These are phyloP conservation scores for Dorcus hopei DNA, from an alignment of 2,888 invertebrate species.

Conservation along the genomic window DNA sequence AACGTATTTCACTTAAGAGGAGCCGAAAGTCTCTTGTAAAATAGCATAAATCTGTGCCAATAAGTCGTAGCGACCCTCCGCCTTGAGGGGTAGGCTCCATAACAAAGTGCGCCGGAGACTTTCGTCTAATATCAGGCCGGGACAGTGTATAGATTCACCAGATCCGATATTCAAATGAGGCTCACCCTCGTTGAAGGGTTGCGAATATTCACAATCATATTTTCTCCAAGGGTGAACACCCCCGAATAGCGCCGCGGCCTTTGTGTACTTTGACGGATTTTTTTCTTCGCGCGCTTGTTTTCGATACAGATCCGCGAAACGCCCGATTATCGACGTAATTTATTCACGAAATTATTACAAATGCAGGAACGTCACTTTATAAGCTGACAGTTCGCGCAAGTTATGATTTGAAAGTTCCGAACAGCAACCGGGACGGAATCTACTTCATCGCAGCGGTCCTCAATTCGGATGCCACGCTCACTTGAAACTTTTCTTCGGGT, in stretches of 20 bases:
- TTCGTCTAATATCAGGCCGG: conserved; percentile 3
- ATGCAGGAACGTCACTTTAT: conserved; percentile 29
- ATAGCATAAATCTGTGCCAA: neutral
- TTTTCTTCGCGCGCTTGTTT: conserved; percentile 31
- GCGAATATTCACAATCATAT: conserved; percentile 45
- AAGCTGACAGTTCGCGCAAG: conserved; percentile 24
- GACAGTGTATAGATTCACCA: conserved; percentile 24
- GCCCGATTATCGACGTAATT: conserved; percentile 28
- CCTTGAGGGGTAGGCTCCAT: neutral
- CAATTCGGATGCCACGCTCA: conserved; percentile 10
- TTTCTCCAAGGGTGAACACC: conserved; percentile 46
- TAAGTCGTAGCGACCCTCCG: neutral
- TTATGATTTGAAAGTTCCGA: conserved; percentile 26
- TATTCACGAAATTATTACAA: conserved; percentile 28
- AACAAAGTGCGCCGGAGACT: conserved; percentile 6
- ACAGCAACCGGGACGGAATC: conserved; percentile 18
- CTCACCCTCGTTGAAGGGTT: conserved; percentile 43
- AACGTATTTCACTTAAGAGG: too few relatives aligned
- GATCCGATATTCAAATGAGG: conserved; percentile 44
- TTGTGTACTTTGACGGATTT: conserved; percentile 37
- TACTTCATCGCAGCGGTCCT: conserved; percentile 17
- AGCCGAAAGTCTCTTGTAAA: neutral
- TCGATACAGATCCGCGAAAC: neutral
- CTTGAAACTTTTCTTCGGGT: neutral
- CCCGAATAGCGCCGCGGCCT: conserved; percentile 29